Conservation (phyloP, 2,797 vertebrate species). For the Malurus leucopterus region DNA sequence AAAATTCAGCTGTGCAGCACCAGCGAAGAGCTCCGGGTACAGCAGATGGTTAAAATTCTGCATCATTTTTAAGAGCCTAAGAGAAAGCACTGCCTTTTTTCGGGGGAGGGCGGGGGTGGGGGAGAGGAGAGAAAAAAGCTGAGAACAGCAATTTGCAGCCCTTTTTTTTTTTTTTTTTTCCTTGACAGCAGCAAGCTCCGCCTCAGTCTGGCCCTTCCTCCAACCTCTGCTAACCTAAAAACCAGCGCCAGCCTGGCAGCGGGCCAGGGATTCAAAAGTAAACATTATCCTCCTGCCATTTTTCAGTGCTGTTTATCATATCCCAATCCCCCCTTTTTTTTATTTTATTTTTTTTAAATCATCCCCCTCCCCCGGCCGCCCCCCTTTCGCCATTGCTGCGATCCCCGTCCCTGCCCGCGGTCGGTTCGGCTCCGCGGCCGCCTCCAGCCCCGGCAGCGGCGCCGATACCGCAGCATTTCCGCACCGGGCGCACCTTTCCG, state of each 20-base stretch:
- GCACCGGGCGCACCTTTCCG: background rate
- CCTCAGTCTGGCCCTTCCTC: constrained; percentile 63
- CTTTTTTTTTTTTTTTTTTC: background rate
- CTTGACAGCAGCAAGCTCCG: constrained; percentile 48
- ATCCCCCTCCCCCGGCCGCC: accelerated
- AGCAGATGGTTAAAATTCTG: constrained; percentile 48
- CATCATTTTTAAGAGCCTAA: constrained; percentile 42
- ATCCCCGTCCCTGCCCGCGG: background rate
- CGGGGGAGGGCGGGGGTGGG: background rate
- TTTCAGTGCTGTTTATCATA: background rate
- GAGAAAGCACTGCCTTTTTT: constrained; percentile 69
- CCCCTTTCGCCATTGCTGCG: background rate
- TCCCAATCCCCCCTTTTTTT: background rate
- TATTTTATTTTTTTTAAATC: background rate
- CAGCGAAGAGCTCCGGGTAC: background rate
- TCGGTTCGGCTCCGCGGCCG: background rate
- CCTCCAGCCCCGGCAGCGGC: background rate
- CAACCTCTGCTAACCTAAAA: constrained; percentile 71
- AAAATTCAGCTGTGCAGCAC: background rate
- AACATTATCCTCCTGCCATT: constrained; percentile 37
- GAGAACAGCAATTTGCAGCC: constrained; percentile 71
- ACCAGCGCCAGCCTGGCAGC: constrained; percentile 60
- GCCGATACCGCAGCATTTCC: background rate
- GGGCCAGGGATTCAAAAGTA: constrained; percentile 51
- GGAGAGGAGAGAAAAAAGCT: constrained; percentile 65